phyloP scores from a whole-genome alignment of 2,113 vertebrate species.

The Martes martes region DNA sequence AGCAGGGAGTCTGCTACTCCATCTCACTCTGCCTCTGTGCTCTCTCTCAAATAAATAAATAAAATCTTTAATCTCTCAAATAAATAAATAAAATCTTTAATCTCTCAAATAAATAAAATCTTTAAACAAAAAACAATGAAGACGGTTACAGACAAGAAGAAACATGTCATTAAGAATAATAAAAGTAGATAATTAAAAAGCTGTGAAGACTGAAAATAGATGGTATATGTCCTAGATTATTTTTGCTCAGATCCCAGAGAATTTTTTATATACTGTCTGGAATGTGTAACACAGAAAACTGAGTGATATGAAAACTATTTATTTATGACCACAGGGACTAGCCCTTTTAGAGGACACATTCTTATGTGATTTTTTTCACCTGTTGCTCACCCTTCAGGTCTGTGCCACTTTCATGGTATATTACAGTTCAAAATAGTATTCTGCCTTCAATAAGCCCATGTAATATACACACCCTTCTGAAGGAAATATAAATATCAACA shows the following conservation, averaged over 20 bases:
- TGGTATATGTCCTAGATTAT: background rate
- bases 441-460: background rate
- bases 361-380: background rate
- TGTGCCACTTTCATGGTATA: background rate
- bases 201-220: background rate
- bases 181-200: background rate
- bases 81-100: background rate
- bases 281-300: background rate
- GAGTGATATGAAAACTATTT: background rate
- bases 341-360: background rate
- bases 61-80: no score
- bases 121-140: background rate
- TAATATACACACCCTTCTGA: background rate
- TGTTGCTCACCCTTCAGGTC: background rate
- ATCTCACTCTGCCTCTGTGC: background rate
- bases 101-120: background rate
- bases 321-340: background rate
- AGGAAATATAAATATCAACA: background rate
- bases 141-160: background rate
- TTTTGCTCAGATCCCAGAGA: background rate
- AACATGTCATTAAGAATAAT: background rate
- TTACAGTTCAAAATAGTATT: background rate
- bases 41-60: background rate
- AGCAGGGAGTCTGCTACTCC: background rate
- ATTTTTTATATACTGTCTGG: background rate